Conservation (phyloP, 2,888 invertebrate species). For the Entomobrya multifasciata region DNA sequence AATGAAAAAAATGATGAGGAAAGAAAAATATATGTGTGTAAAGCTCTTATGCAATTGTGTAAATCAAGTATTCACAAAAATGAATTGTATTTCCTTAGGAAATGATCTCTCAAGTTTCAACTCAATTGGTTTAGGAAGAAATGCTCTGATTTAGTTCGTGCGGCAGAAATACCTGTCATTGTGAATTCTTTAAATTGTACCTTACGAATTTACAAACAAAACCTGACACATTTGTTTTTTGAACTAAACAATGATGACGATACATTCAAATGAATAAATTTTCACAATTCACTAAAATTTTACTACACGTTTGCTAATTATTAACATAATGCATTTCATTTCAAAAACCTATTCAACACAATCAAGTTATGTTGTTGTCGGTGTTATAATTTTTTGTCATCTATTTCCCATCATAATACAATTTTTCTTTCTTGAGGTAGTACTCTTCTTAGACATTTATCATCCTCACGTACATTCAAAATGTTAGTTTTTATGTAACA, state of each 20-base stretch:
- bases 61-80: background rate
- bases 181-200: background rate
- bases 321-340: too few relatives aligned
- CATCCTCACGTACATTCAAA: background rate
- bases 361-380: too few relatives aligned
- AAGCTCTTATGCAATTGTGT: constrained; percentile 2
- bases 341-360: too few relatives aligned
- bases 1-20: too few relatives aligned
- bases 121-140: background rate
- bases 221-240: too few relatives aligned
- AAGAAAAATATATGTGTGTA: too few relatives aligned
- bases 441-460: constrained; percentile 17
- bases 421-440: background rate
- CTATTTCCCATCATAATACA: constrained; percentile 47
- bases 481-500: constrained; percentile 11
- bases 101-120: background rate
- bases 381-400: constrained; percentile 53
- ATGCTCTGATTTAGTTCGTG: background rate
- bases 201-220: too few relatives aligned
- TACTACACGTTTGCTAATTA: too few relatives aligned
- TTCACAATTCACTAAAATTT: too few relatives aligned
- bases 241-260: too few relatives aligned
- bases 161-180: background rate
- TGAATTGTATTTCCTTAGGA: too few relatives aligned
- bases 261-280: too few relatives aligned